A percentile compares a stretch with the other conserved stretches of the same genome.
Evolutionary conservation across 2,797 vertebrate species (phyloP).

Genomic region (Odontamblyopus rebecca): DNA sequence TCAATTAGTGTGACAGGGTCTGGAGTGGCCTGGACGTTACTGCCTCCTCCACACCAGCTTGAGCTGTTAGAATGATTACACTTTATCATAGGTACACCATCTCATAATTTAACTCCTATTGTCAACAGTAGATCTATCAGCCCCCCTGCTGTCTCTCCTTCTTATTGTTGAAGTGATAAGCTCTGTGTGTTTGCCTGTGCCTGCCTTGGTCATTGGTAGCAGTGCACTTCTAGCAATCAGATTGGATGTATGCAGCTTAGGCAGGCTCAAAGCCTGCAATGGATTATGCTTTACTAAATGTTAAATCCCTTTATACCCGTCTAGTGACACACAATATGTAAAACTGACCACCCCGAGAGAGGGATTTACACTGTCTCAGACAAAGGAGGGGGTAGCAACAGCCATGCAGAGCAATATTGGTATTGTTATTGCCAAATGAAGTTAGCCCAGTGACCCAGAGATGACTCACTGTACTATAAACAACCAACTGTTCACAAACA

Average conservation of each 20-base stretch:
- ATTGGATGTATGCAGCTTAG: slow-evolving; percentile 78
- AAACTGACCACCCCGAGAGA: slow-evolving; percentile 80
- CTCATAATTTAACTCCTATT: slow-evolving; percentile 68
- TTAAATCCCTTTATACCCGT: slow-evolving; percentile 82
- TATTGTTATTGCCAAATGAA: slow-evolving; percentile 23
- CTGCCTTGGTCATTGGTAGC: slow-evolving; percentile 63
- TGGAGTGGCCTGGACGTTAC: slow-evolving; percentile 33
- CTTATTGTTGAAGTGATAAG: slow-evolving; percentile 65
- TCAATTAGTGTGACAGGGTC: slow-evolving; percentile 60
- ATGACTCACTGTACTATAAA: neutral
- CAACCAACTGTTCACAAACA: neutral
- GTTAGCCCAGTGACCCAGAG: slow-evolving; percentile 7
- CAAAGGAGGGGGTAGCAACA: slow-evolving; percentile 22
- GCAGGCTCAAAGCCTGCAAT: slow-evolving; percentile 75
- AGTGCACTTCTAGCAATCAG: slow-evolving; percentile 76
- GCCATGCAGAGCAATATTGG: slow-evolving; percentile 31
- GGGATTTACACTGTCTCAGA: slow-evolving; percentile 67
- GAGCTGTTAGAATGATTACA: slow-evolving; percentile 42
- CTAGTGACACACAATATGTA: slow-evolving; percentile 83
- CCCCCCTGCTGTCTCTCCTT: slow-evolving; percentile 62
- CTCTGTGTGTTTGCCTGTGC: slow-evolving; percentile 36
- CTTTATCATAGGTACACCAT: slow-evolving; percentile 30
- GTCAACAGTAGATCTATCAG: slow-evolving; percentile 59
- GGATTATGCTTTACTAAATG: slow-evolving; percentile 82
- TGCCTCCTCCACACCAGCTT: slow-evolving; percentile 30